phyloP scores from a whole-genome alignment of 2,888 invertebrate species.

The Lasioglossum calceatum region DNA sequence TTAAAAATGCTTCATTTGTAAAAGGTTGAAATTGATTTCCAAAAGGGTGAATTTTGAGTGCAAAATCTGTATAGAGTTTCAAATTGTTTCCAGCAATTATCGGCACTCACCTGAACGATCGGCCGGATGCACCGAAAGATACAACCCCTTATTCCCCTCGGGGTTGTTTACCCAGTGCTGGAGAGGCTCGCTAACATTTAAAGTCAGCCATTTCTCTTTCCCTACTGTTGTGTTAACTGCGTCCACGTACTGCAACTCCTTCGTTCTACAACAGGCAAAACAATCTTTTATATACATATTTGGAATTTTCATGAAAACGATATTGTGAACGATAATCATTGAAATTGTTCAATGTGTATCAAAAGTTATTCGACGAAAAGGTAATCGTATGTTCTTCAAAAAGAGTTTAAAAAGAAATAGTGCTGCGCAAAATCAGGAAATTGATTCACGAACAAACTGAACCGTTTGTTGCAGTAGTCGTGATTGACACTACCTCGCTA shows the following conservation, averaged over 20 bases:
- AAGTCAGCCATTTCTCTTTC: slow-evolving; percentile 93
- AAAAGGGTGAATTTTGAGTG: too few relatives aligned
- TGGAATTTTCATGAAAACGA: background rate
- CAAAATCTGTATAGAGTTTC: background rate
- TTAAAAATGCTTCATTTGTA: too few relatives aligned
- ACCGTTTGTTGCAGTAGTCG: background rate
- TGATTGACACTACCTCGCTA: background rate
- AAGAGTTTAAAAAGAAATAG: background rate
- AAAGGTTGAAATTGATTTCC: too few relatives aligned
- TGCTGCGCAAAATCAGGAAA: background rate
- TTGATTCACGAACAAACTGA: background rate
- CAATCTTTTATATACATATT: slow-evolving; percentile 8
- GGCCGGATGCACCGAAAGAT: slow-evolving; percentile 91
- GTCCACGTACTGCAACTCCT: slow-evolving; percentile 90
- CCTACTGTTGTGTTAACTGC: slow-evolving; percentile 91
- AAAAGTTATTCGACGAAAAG: background rate
- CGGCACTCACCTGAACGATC: slow-evolving; percentile 87
- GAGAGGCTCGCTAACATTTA: slow-evolving; percentile 93
- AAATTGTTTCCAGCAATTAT: background rate
- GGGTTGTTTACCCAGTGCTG: slow-evolving; percentile 92
- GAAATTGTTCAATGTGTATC: background rate
- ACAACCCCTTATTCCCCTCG: slow-evolving; percentile 93
- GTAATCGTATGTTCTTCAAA: background rate
- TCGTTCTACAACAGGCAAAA: slow-evolving; percentile 85
- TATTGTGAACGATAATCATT: background rate